A percentile compares a stretch with the other conserved stretches of the same genome.
Conservation (phyloP, 2,113 vertebrate genomes). For the Megatriorchis doriae region DNA sequence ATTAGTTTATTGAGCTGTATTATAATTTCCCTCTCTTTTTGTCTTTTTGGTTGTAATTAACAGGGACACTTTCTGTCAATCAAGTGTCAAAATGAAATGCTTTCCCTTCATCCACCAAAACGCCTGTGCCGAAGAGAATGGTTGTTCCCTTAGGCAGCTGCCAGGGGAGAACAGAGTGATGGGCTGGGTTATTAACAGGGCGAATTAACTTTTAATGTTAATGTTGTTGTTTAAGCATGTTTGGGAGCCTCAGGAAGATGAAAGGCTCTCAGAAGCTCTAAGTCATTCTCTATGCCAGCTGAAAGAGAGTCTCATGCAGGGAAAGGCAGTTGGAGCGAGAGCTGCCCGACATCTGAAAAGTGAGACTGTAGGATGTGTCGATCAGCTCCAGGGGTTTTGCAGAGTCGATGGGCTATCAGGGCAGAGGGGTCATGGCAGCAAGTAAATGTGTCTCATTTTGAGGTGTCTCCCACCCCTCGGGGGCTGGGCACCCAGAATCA, state of each 20-base stretch:
- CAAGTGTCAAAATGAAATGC: not conserved
- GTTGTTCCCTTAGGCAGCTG: not conserved
- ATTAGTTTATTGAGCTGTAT: not conserved
- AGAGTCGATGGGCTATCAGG: not conserved
- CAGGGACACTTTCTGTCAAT: not conserved
- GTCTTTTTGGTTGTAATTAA: not conserved
- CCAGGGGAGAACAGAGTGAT: not conserved
- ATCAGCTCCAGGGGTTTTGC: not conserved
- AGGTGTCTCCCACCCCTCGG: not conserved
- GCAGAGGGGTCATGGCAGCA: not conserved
- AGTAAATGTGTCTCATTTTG: not conserved
- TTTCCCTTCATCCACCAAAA: not conserved
- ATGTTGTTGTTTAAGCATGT: not conserved
- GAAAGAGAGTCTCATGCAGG: not conserved
- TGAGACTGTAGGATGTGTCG: rapidly evolving
- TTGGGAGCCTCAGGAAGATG: not conserved
- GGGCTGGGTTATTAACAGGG: not conserved
- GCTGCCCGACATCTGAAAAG: not conserved
- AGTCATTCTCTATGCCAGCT: not conserved
- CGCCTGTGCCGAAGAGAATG: not conserved
- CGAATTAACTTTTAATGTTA: not conserved
- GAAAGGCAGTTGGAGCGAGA: not conserved
- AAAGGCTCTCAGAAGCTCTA: not conserved
- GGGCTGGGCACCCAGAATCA: not conserved
- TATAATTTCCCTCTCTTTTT: not conserved